Conservation (phyloP, 2,888 invertebrate species). For the Apodemia duryi region DNA sequence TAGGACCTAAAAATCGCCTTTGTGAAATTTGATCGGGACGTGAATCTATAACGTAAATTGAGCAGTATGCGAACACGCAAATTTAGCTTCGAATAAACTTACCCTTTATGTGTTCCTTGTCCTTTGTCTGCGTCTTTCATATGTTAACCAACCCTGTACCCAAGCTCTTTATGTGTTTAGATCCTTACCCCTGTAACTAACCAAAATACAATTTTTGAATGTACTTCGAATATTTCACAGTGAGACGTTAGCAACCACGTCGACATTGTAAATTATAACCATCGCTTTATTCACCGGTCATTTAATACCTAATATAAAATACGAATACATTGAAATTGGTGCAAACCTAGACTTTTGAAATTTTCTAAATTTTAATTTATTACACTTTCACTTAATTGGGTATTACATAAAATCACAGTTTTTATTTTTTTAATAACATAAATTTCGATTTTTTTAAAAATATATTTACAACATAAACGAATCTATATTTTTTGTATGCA, state of each 20-base stretch:
- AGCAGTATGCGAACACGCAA: constrained; percentile 78
- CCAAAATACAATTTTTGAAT: constrained; percentile 73
- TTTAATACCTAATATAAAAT: constrained; percentile 42
- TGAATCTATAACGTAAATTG: constrained; percentile 68
- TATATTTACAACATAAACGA: too few relatives aligned
- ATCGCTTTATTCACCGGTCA: constrained; percentile 66
- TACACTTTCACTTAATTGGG: neutral
- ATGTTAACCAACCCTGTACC: constrained; percentile 81
- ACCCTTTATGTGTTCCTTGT: constrained; percentile 82
- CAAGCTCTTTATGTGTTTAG: constrained; percentile 78
- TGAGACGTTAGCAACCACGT: constrained; percentile 60
- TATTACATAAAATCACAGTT: neutral
- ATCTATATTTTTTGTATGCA: too few relatives aligned
- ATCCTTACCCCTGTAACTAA: constrained; percentile 76
- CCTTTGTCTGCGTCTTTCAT: constrained; percentile 91
- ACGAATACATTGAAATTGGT: constrained; percentile 64
- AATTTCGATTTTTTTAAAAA: too few relatives aligned
- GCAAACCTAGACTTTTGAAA: constrained; percentile 27
- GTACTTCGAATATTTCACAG: constrained; percentile 67
- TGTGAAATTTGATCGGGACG: constrained; percentile 47
- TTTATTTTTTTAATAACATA: too few relatives aligned
- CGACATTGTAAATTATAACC: constrained; percentile 74
- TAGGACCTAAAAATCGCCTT: constrained; percentile 34
- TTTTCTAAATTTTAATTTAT: neutral
- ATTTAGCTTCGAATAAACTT: constrained; percentile 78